These are phyloP conservation scores for Laspeyria flexula DNA, from an alignment of 2,888 invertebrate genomes.

Conservation along the genomic window DNA sequence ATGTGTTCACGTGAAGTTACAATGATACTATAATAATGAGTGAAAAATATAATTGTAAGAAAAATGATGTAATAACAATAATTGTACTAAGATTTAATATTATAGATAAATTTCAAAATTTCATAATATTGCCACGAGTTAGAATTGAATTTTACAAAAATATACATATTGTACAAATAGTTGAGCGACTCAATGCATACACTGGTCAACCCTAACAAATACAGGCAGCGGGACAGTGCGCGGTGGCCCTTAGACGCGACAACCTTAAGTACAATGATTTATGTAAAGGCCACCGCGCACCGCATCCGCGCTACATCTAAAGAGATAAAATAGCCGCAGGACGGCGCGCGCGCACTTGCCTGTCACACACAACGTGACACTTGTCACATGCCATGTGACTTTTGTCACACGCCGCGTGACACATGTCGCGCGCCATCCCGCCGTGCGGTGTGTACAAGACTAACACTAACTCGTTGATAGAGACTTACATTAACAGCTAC, in stretches of 20 bases:
- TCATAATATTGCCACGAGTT: constrained; percentile 82
- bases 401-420: constrained; percentile 13
- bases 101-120: constrained; percentile 77
- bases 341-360: not conserved
- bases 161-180: constrained; percentile 84
- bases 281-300: constrained; percentile 12
- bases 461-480: constrained; percentile 84
- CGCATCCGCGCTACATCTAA: constrained; percentile 15
- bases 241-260: constrained; percentile 11
- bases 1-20: constrained; percentile 9
- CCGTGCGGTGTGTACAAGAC: constrained; percentile 43
- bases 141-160: constrained; percentile 83
- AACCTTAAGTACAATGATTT: constrained; percentile 10
- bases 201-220: constrained; percentile 61
- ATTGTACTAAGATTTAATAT: constrained; percentile 79
- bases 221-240: constrained; percentile 18
- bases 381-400: not conserved
- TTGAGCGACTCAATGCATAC: constrained; percentile 73
- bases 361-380: not conserved
- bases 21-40: constrained; percentile 24
- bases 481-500: constrained; percentile 66
- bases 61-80: constrained; percentile 65
- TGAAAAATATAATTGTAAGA: constrained; percentile 21
- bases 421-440: constrained; percentile 28
- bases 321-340: constrained; percentile 16